Conservation (phyloP, 2,888 invertebrate species). For the Azorinus chamasolen region DNA sequence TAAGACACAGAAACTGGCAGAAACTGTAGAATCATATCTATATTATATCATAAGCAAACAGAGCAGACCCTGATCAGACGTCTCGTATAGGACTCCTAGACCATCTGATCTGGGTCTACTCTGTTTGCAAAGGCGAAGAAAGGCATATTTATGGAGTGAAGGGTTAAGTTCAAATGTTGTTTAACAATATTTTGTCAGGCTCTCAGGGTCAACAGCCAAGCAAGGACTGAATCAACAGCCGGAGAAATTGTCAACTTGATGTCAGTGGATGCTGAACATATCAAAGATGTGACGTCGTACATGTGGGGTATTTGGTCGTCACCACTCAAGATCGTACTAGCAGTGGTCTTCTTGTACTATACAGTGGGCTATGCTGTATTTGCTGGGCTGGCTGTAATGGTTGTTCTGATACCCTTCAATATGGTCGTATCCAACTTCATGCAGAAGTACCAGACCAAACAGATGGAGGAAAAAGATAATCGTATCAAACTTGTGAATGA, state of each 20-base stretch:
- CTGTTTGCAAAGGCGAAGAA: too few relatives aligned
- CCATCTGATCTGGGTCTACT: too few relatives aligned
- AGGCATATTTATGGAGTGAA: too few relatives aligned
- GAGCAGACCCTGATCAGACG: too few relatives aligned
- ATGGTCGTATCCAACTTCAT: constrained; percentile 79
- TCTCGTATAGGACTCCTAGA: too few relatives aligned
- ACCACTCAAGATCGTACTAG: constrained; percentile 94
- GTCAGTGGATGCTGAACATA: constrained; percentile 85
- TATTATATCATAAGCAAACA: too few relatives aligned
- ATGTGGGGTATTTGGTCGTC: constrained; percentile 82
- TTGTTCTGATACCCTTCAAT: constrained; percentile 91
- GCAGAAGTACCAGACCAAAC: constrained; percentile 74
- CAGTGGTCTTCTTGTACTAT: constrained; percentile 89
- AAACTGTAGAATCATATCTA: too few relatives aligned
- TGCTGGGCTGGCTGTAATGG: constrained; percentile 94
- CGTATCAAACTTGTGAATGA: constrained; percentile 82
- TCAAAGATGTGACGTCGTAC: constrained; percentile 80
- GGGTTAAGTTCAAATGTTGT: too few relatives aligned
- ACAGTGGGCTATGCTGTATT: constrained; percentile 90
- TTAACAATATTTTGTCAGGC: constrained; percentile 77
- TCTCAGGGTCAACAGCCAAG: constrained; percentile 82
- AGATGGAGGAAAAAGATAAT: constrained; percentile 81
- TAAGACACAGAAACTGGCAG: too few relatives aligned
- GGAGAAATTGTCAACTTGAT: constrained; percentile 86
- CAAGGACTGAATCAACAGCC: constrained; percentile 82